A percentile compares a stretch with the other conserved stretches of the same genome.
phyloP scores from a whole-genome alignment of 2,797 vertebrate genomes.

The Chelon labrosus region DNA sequence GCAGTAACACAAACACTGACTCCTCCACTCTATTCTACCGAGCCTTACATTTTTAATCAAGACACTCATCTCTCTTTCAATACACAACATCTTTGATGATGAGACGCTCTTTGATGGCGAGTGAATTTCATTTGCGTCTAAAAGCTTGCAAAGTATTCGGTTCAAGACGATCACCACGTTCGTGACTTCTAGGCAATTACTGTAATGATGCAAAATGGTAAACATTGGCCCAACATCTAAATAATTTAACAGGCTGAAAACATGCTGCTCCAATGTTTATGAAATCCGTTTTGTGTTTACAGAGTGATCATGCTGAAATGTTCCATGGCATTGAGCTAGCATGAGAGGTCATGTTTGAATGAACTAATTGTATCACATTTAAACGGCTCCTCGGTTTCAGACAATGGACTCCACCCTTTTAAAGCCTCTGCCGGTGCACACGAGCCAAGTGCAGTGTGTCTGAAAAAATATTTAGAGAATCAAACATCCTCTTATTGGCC shows the following conservation, averaged over 20 bases:
- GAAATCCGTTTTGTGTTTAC: slow-evolving; percentile 71
- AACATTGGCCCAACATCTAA: slow-evolving; percentile 78
- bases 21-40: slow-evolving; percentile 56
- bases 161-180: slow-evolving; percentile 72
- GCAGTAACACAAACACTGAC: slow-evolving; percentile 53
- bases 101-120: slow-evolving; percentile 79
- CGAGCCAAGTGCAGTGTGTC: slow-evolving; percentile 41
- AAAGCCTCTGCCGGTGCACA: slow-evolving; percentile 12
- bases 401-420: slow-evolving; percentile 64
- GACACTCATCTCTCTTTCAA: slow-evolving; percentile 78
- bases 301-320: slow-evolving; percentile 62
- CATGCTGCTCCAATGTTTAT: slow-evolving; percentile 72
- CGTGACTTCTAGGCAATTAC: slow-evolving; percentile 79
- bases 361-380: slow-evolving; percentile 46
- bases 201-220: slow-evolving; percentile 78
- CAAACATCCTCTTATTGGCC: slow-evolving; percentile 3
- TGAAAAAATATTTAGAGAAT: slow-evolving; percentile 29
- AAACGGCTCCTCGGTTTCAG: slow-evolving; percentile 41
- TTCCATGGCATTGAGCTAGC: slow-evolving; percentile 66
- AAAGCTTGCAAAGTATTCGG: slow-evolving; percentile 77
- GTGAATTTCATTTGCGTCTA: slow-evolving; percentile 78
- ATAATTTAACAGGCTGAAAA: slow-evolving; percentile 77
- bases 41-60: slow-evolving; percentile 79
- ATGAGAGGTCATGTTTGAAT: slow-evolving; percentile 60
- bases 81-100: slow-evolving; percentile 78